A percentile compares a stretch with the other conserved stretches of the same genome.
Conservation (phyloP, 2,113 vertebrate genomes). For the Eclectus roratus region DNA sequence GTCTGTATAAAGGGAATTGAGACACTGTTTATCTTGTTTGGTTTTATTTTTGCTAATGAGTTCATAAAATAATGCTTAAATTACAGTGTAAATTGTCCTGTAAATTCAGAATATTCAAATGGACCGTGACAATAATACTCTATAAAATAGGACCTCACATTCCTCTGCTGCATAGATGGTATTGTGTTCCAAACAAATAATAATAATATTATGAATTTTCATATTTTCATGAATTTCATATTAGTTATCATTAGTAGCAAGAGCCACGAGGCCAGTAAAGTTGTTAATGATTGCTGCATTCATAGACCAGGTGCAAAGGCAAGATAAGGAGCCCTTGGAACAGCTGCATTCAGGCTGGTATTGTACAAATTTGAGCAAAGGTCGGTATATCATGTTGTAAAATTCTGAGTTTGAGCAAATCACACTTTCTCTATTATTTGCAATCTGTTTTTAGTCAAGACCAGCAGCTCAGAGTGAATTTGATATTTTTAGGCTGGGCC, state of each 20-base stretch:
- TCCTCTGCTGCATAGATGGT: neutral
- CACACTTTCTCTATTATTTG: neutral
- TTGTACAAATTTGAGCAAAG: neutral
- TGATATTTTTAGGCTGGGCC: neutral
- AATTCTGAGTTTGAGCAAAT: neutral
- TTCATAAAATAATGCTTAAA: constrained; percentile 13
- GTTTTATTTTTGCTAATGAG: constrained; percentile 5
- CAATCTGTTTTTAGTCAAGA: neutral
- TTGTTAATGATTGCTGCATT: constrained; percentile 17
- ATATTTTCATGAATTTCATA: neutral
- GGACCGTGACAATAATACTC: neutral
- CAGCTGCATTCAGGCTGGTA: neutral
- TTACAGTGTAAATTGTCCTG: neutral
- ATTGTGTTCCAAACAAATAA: constrained; percentile 1
- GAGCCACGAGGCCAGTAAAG: neutral
- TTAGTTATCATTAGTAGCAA: neutral
- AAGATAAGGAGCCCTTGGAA: constrained; percentile 24
- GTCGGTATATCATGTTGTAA: neutral
- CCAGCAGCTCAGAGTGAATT: neutral
- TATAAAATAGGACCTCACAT: neutral
- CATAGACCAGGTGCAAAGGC: constrained; percentile 3
- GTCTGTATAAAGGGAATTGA: neutral
- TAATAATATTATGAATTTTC: neutral
- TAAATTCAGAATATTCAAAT: constrained; percentile 7
- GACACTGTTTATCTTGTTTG: neutral